Conservation (phyloP, 2,888 invertebrate species). For the Melipona beecheii region DNA sequence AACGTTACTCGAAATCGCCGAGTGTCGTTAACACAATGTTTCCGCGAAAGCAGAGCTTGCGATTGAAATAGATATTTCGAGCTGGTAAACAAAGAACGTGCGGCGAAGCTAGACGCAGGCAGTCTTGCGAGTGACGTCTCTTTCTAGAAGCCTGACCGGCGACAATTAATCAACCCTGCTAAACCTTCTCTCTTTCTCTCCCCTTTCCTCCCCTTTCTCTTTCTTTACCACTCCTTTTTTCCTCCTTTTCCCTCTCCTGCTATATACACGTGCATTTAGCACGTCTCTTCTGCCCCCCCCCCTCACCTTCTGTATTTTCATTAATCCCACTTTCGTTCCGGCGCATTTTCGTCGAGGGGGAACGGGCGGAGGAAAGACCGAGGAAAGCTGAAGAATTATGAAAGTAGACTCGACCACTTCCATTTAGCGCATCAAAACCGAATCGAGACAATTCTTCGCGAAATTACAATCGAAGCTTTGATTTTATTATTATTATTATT, state of each 20-base stretch:
- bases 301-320: conserved; percentile 76
- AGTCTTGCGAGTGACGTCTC: conserved; percentile 73
- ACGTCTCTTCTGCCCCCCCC: conserved; percentile 64
- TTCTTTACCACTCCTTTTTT: no score
- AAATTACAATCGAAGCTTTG: neutral
- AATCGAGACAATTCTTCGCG: neutral
- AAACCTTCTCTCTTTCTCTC: conserved; percentile 54
- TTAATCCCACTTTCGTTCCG: conserved; percentile 78
- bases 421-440: neutral
- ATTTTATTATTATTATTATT: accelerated
- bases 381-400: conserved; percentile 48
- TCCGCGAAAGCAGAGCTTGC: neutral
- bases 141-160: conserved; percentile 67
- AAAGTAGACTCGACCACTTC: conserved; percentile 34
- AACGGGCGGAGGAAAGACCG: neutral
- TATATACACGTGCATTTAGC: conserved; percentile 77
- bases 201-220: conserved; percentile 42
- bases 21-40: neutral
- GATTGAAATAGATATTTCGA: conserved; percentile 53
- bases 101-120: conserved; percentile 69
- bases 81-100: conserved; percentile 66
- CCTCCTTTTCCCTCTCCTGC: conserved; percentile 23
- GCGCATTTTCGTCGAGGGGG: conserved; percentile 57
- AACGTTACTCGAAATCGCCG: no score
- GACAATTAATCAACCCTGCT: conserved; percentile 75